Conservation (phyloP, 2,888 invertebrate genomes). For the Scotopteryx bipunctaria region DNA sequence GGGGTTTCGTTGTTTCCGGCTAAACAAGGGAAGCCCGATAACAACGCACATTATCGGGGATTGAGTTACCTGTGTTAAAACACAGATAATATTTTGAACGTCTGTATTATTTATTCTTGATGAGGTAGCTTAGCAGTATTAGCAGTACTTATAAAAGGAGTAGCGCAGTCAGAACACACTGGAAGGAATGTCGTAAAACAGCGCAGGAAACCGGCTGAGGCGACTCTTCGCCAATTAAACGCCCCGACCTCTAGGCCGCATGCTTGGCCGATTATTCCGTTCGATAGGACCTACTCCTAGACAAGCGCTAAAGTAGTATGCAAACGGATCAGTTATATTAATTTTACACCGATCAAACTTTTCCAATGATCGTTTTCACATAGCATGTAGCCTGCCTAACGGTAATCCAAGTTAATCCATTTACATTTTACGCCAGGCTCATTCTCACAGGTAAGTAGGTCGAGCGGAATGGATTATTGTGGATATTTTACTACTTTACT, state of each 20-base stretch:
- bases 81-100: constrained; percentile 21
- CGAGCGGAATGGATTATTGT: too few relatives aligned
- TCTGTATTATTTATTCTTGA: constrained; percentile 28
- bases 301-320: constrained; percentile 38
- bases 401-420: not conserved
- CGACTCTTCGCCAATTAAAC: constrained; percentile 79
- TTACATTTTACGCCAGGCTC: not conserved
- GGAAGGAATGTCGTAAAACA: constrained; percentile 73
- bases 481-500: too few relatives aligned
- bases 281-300: constrained; percentile 64
- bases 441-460: not conserved
- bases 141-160: constrained; percentile 21
- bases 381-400: too few relatives aligned
- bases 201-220: constrained; percentile 69
- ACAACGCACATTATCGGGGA: constrained; percentile 37
- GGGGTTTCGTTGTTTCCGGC: constrained; percentile 75
- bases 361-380: too few relatives aligned
- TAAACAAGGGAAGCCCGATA: constrained; percentile 61
- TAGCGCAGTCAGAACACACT: constrained; percentile 45
- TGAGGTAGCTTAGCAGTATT: constrained; percentile 38
- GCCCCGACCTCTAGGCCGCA: constrained; percentile 70
- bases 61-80: constrained; percentile 29
- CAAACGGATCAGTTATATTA: constrained; percentile 16
- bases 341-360: too few relatives aligned
- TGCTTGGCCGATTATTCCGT: constrained; percentile 53